A percentile compares a stretch with the other conserved stretches of the same genome.
phyloP scores from a whole-genome alignment of 2,113 vertebrate species.

The Typhlomys cinereus region DNA sequence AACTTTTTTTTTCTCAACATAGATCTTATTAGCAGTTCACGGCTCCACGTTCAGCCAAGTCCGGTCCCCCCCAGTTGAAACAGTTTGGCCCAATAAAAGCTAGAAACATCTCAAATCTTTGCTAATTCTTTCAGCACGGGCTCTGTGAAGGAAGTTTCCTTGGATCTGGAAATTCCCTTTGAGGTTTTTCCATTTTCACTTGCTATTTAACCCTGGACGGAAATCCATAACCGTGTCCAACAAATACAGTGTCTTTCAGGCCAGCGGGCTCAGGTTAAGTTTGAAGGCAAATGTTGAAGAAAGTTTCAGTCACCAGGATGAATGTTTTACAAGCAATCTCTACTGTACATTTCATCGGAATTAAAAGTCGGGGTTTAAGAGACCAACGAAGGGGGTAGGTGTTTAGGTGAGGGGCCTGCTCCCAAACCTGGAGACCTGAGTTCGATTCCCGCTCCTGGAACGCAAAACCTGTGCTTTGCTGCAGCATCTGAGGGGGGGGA shows the following conservation, averaged over 20 bases:
- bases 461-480: not conserved
- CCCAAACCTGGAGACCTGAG: too few relatives aligned
- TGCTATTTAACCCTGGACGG: constrained; percentile 40
- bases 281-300: constrained; percentile 26
- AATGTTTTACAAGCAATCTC: not conserved
- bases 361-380: constrained; percentile 27
- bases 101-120: constrained; percentile 31
- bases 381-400: not conserved
- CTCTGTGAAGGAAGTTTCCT: constrained; percentile 43
- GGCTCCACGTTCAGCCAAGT: constrained; percentile 20
- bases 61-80: not conserved
- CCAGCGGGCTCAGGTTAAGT: not conserved
- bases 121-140: constrained; percentile 44
- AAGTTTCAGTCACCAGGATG: not conserved
- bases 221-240: constrained; percentile 10
- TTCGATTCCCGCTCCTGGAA: too few relatives aligned
- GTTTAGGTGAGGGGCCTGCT: too few relatives aligned
- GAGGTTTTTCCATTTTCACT: constrained; percentile 61
- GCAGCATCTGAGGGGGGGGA: not conserved
- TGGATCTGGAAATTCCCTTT: constrained; percentile 60
- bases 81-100: constrained; percentile 46
- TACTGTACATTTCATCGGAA: not conserved
- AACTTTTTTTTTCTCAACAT: not conserved
- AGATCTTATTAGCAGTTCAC: constrained; percentile 16
- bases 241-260: not conserved